Evolutionary conservation across 92 coral and sea anemone genomes (phyloP).

Genomic region (Pocillopora grandis): DNA sequence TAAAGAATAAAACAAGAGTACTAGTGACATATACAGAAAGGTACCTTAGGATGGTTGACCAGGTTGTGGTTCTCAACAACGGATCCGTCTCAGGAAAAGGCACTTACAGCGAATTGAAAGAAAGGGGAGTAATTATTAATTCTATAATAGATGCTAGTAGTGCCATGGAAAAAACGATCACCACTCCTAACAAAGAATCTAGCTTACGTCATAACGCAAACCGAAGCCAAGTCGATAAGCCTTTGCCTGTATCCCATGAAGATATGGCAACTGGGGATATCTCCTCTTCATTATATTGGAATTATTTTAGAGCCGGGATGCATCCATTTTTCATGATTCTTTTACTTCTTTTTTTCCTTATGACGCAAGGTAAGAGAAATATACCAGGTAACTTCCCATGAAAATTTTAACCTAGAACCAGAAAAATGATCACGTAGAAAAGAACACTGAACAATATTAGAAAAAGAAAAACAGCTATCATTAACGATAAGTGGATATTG

Average conservation of each 20-base stretch:
- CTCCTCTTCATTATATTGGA: slow-evolving; percentile 36
- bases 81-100: slow-evolving; percentile 10
- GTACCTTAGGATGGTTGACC: slow-evolving; percentile 2
- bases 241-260: slow-evolving; percentile 30
- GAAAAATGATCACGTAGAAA: too few relatives aligned
- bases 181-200: background rate
- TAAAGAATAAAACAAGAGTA: slow-evolving; percentile 1
- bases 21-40: background rate
- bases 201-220: background rate
- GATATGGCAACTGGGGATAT: slow-evolving; percentile 36
- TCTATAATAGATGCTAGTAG: background rate
- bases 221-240: background rate
- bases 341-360: slow-evolving; percentile 11
- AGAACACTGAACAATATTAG: too few relatives aligned
- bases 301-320: slow-evolving; percentile 45
- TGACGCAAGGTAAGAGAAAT: slow-evolving; percentile 36
- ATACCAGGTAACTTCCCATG: background rate
- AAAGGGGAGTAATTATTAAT: background rate
- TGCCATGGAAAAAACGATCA: background rate
- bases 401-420: too few relatives aligned
- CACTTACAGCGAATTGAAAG: background rate
- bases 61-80: slow-evolving; percentile 20
- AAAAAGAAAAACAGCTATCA: too few relatives aligned
- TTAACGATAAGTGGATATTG: too few relatives aligned
- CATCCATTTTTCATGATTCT: slow-evolving; percentile 13